Conservation (phyloP, 1,140 invertebrate species). For the Drosophila bifasciata region DNA sequence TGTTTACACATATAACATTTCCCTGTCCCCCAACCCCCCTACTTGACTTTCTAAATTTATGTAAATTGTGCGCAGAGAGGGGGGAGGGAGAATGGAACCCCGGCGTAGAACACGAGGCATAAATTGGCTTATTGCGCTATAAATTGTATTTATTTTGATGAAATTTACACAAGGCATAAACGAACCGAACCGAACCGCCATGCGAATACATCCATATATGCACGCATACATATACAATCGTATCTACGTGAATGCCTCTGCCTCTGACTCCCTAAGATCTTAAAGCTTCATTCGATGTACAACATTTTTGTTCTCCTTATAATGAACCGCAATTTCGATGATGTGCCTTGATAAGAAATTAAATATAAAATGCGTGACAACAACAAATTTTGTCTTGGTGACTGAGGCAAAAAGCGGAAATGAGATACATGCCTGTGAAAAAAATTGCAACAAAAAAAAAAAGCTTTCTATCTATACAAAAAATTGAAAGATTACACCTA, state of each 20-base stretch:
- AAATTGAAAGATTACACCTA: background rate
- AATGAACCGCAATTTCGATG: constrained; percentile 65
- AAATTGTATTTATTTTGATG: constrained; percentile 82
- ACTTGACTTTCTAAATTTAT: constrained; percentile 60
- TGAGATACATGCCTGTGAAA: constrained; percentile 34
- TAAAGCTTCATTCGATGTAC: constrained; percentile 58
- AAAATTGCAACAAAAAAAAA: constrained; percentile 5
- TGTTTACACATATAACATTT: constrained; percentile 76
- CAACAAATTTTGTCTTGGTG: constrained; percentile 21
- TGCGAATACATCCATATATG: constrained; percentile 23
- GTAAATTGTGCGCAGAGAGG: constrained; percentile 71
- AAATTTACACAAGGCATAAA: constrained; percentile 70
- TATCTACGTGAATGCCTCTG: background rate
- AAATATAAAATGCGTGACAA: constrained; percentile 76
- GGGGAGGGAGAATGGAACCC: constrained; percentile 2
- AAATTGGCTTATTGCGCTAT: constrained; percentile 81
- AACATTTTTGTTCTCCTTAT: constrained; percentile 40
- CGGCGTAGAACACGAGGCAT: constrained; percentile 58
- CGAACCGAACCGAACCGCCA: constrained; percentile 14
- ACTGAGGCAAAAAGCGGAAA: constrained; percentile 26
- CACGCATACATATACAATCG: background rate
- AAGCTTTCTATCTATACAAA: too few relatives aligned
- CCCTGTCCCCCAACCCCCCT: constrained; percentile 8
- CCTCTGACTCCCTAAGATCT: constrained; percentile 18
- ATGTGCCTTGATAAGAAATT: constrained; percentile 64